Conservation (phyloP, 2,797 vertebrate species). For the Sebastiscus tertius region DNA sequence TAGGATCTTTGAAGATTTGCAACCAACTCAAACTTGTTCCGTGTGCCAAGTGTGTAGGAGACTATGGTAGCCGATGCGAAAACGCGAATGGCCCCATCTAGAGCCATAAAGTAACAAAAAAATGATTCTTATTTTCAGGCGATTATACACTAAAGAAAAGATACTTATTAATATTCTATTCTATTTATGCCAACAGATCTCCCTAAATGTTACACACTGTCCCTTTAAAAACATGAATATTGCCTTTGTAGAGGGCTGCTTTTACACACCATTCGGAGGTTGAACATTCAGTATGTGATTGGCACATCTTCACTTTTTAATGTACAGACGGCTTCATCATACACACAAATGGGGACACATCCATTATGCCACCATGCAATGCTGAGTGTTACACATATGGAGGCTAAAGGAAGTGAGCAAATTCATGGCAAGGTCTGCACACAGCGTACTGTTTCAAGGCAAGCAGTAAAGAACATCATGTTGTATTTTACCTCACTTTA, state of each 20-base stretch:
- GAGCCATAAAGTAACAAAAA: not conserved
- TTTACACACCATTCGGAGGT: not conserved
- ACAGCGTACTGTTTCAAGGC: too few species aligned
- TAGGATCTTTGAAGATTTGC: not conserved
- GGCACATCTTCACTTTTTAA: not conserved
- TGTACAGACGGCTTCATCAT: not conserved
- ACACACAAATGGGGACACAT: not conserved
- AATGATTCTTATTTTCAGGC: too few species aligned
- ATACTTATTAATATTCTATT: too few species aligned
- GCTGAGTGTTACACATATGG: not conserved
- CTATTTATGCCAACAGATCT: not conserved
- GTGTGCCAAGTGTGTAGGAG: not conserved
- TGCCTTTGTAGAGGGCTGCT: not conserved
- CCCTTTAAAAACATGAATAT: not conserved
- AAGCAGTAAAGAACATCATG: not conserved
- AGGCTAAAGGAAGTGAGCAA: not conserved
- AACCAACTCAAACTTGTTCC: not conserved
- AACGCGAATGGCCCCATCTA: not conserved
- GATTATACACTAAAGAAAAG: too few species aligned
- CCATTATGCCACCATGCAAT: not conserved
- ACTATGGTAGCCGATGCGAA: not conserved
- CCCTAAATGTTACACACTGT: not conserved
- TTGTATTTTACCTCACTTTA: not conserved
- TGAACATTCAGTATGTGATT: not conserved
- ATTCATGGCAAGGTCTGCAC: not conserved